These are phyloP conservation scores for Tauraco hartlaubi DNA, from an alignment of 2,797 vertebrate genomes.

Conservation along the genomic window DNA sequence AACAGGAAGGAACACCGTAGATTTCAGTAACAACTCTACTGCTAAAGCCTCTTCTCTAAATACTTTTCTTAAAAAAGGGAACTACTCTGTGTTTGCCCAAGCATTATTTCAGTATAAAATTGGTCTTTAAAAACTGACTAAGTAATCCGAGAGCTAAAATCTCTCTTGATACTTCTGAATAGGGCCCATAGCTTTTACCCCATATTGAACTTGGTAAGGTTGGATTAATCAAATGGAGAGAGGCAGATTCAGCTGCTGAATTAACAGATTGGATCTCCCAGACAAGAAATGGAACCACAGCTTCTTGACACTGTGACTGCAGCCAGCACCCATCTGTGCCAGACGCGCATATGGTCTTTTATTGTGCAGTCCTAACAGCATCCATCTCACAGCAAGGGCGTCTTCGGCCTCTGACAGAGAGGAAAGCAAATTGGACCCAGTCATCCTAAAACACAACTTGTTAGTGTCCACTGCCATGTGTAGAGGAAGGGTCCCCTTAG, in stretches of 20 bases:
- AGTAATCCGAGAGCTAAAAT: background rate
- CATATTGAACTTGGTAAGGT: background rate
- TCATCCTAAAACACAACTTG: background rate
- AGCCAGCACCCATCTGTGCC: background rate
- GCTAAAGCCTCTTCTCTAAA: background rate
- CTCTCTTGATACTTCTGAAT: background rate
- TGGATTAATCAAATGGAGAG: background rate
- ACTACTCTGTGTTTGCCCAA: background rate
- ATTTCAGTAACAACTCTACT: background rate
- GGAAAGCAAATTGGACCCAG: background rate
- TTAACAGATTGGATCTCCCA: background rate
- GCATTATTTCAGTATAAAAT: background rate
- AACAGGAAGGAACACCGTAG: background rate
- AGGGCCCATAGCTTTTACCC: background rate
- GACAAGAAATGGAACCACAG: background rate
- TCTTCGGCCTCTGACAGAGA: background rate
- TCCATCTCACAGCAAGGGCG: background rate
- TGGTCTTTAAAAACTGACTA: background rate
- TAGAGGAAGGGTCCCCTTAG: background rate
- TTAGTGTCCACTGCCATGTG: background rate
- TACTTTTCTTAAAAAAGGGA: background rate
- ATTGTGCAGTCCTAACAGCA: background rate
- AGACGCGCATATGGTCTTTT: background rate
- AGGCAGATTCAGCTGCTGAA: background rate
- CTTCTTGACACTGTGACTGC: background rate